These are phyloP conservation scores for Gadopsis marmoratus DNA, from an alignment of 2,797 vertebrate species.

Conservation along the genomic window DNA sequence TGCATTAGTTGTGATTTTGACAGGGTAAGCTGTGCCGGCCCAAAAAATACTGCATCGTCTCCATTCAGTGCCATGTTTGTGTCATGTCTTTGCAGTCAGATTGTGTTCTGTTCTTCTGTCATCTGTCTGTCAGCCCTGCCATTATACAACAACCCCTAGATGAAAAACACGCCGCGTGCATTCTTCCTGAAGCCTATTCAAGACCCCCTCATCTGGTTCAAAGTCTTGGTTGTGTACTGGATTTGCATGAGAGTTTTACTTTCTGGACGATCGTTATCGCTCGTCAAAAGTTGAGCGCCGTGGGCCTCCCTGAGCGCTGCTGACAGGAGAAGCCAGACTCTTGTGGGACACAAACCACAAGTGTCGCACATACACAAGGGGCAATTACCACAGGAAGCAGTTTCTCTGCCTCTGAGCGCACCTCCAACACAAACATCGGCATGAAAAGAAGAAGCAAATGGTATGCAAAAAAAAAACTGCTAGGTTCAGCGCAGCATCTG, in stretches of 20 bases:
- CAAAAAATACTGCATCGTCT: not conserved
- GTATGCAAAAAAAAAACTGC: slow-evolving; percentile 3
- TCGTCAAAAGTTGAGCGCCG: slow-evolving; percentile 44
- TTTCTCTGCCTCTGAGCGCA: slow-evolving; percentile 32
- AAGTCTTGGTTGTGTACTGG: slow-evolving; percentile 59
- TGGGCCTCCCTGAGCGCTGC: slow-evolving; percentile 42
- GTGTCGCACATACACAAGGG: slow-evolving; percentile 6
- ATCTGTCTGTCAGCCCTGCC: not conserved
- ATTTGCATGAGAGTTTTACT: slow-evolving; percentile 67
- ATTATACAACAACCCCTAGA: slow-evolving; percentile 22
- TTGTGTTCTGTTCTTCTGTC: not conserved
- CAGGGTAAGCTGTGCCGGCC: not conserved
- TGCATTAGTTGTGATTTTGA: not conserved
- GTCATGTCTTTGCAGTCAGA: not conserved
- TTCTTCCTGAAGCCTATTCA: slow-evolving; percentile 44
- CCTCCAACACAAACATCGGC: slow-evolving; percentile 8
- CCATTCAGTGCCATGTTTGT: not conserved
- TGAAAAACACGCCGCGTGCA: slow-evolving; percentile 27
- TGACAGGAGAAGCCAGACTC: slow-evolving; percentile 36
- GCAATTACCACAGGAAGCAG: slow-evolving; percentile 36
- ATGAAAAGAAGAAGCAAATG: slow-evolving; percentile 22
- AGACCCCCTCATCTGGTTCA: slow-evolving; percentile 59
- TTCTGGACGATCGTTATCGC: slow-evolving; percentile 63
- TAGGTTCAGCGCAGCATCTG: not conserved
- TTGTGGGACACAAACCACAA: slow-evolving; percentile 47